Conservation (phyloP, 2,113 vertebrate species). For the Pholis gunnellus region DNA sequence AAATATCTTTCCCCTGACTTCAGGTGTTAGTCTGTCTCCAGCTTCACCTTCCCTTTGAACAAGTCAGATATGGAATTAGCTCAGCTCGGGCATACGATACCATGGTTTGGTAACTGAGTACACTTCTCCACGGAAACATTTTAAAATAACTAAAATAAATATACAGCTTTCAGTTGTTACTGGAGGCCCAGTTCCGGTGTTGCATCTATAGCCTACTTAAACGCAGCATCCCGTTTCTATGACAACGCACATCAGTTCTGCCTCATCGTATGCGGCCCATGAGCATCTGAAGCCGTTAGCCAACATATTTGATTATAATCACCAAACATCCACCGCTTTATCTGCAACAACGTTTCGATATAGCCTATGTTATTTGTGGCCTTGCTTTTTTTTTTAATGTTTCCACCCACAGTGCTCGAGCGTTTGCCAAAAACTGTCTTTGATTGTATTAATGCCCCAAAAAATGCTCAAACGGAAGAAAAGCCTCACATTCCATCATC, state of each 20-base stretch:
- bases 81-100: background rate
- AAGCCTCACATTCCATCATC: constrained; percentile 2
- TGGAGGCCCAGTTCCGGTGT: constrained; percentile 28
- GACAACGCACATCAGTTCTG: constrained; percentile 77
- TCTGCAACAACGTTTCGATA: background rate
- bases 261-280: constrained; percentile 37
- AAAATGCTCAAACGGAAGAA: background rate
- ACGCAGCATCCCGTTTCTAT: constrained; percentile 83
- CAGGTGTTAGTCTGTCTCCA: background rate
- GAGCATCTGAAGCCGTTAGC: constrained; percentile 15
- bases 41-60: background rate
- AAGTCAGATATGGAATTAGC: background rate
- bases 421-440: background rate
- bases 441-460: background rate
- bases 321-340: background rate
- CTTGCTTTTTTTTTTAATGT: constrained; percentile 4
- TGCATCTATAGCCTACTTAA: constrained; percentile 17
- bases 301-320: background rate
- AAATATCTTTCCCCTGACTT: constrained; percentile 12
- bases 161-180: background rate
- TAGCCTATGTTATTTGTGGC: background rate
- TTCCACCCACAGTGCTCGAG: background rate
- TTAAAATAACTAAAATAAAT: constrained; percentile 21
- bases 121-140: background rate
- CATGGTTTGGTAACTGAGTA: background rate